Evolutionary conservation across 2,888 invertebrate genomes (phyloP), one percentile per base, ranked within the genome.

Genomic region (Spodoptera exigua): DNA sequence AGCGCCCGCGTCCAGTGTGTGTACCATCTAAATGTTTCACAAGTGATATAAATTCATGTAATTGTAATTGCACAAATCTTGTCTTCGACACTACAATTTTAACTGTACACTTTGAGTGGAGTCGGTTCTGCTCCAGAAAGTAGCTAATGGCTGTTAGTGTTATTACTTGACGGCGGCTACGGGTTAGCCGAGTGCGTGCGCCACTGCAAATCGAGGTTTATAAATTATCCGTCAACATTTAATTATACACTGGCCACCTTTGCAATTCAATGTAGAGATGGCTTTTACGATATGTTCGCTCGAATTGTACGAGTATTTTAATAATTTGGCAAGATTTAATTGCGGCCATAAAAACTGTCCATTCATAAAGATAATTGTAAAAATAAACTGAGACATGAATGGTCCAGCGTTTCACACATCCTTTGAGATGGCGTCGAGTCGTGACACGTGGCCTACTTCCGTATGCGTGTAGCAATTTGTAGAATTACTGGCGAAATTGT

Each of bases 401-500:
- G 51, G 43, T 66, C 56, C 44, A 49, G 55, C 46, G 49, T 48
- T 70, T 74, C 77, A 71, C 77, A 75, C 74, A 64, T 81, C 75
- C 63, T 73, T 76, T 62, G 77, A 76, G 84, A 84, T 81, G 77
- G 68, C 61, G 58, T 74, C 69, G 69, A 74, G 84, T 74, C 70
- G 70, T 74, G 84, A 83, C 82, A 77, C 82, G 76, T 76, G 80
- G 74, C 70, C 71, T 61, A 83, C 85, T 89, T 89, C 85, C 88
- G 83, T 78, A 74, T 88, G 87, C 86, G 86, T 89, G 88, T 76
- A 86, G 89, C 86, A 92, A 90, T 90, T 90, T 90, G 88, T 85
- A 88, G 88, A 90, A 92, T 90, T 89, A 91, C 79, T 76, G 54
- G 83, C 82, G 79, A 91, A 91, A 92, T 91, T 90, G 87, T 80